Evolutionary conservation across 64 coral and sea anemone species (phyloP).

Genomic region (Actinia tenebrosa): DNA sequence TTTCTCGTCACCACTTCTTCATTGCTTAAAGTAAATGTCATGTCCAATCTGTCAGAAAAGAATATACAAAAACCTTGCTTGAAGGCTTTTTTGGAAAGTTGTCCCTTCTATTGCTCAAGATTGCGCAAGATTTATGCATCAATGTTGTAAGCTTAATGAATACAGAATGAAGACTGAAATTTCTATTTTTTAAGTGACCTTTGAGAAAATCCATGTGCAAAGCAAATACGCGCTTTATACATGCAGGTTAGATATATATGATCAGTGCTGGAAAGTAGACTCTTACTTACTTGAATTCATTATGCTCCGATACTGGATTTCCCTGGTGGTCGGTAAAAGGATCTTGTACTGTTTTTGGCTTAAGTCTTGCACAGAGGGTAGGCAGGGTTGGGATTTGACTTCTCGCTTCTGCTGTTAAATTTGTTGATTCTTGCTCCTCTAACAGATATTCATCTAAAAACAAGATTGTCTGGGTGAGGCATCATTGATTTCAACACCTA

Average conservation of each 20-base stretch:
- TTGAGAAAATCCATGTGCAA: no score
- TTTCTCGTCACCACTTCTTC: not conserved
- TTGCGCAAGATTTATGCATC: no score
- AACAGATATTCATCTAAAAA: not conserved
- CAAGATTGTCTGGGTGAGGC: not conserved
- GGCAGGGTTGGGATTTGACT: conserved; percentile 10
- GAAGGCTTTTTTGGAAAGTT: not conserved
- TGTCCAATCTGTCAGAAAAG: not conserved
- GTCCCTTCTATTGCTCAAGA: not conserved
- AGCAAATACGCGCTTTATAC: no score
- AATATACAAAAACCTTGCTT: not conserved
- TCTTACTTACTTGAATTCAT: not conserved
- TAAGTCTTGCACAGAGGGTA: conserved; percentile 34
- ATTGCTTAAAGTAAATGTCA: not conserved
- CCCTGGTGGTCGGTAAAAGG: conserved; percentile 41
- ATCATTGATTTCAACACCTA: not conserved
- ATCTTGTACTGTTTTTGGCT: conserved; percentile 46
- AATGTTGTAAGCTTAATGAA: not conserved
- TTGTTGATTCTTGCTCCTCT: conserved; percentile 14
- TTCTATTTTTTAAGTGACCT: no score
- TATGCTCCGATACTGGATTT: conserved; percentile 18
- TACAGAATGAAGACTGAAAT: no score
- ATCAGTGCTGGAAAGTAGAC: not conserved
- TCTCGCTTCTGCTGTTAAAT: not conserved
- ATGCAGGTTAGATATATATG: no score